phyloP scores from a whole-genome alignment of 2,888 invertebrate species.

The Monoplex corrugatus region DNA sequence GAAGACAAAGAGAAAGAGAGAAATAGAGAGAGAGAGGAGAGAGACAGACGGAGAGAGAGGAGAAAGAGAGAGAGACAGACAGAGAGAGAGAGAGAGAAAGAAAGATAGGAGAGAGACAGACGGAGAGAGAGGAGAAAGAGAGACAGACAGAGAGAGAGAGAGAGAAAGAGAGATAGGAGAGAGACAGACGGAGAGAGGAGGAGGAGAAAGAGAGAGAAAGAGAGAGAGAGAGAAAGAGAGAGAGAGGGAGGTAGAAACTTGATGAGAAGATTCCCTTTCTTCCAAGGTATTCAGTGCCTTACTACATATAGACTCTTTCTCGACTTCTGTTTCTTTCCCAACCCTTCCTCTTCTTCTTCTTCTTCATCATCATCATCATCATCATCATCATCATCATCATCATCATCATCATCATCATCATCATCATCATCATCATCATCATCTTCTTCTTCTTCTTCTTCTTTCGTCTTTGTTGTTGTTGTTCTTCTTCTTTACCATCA shows the following conservation, averaged over 20 bases:
- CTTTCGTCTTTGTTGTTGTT: too few species aligned
- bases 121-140: conserved; percentile 27
- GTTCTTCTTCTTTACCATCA: not conserved
- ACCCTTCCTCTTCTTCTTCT: too few species aligned
- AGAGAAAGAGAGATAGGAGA: not conserved
- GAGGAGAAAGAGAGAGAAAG: too few species aligned
- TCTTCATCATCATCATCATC: conserved; percentile 1
- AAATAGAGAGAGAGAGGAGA: not conserved
- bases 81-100: conserved; percentile 40
- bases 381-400: conserved; percentile 7
- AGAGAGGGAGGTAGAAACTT: too few species aligned
- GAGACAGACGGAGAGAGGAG: not conserved
- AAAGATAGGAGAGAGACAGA: conserved; percentile 37
- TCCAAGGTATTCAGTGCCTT: too few species aligned
- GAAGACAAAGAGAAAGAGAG: not conserved
- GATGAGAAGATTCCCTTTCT: not conserved
- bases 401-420: conserved; percentile 13
- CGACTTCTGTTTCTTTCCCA: too few species aligned
- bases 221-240: too few species aligned
- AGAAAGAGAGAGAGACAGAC: conserved; percentile 17
- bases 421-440: conserved; percentile 7
- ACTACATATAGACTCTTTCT: too few species aligned
- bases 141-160: conserved; percentile 39
- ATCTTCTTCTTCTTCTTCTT: too few species aligned
- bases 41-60: too few species aligned